These are phyloP conservation scores for Anthopleura sola DNA, from an alignment of 64 coral and sea anemone species.

Conservation along the genomic window DNA sequence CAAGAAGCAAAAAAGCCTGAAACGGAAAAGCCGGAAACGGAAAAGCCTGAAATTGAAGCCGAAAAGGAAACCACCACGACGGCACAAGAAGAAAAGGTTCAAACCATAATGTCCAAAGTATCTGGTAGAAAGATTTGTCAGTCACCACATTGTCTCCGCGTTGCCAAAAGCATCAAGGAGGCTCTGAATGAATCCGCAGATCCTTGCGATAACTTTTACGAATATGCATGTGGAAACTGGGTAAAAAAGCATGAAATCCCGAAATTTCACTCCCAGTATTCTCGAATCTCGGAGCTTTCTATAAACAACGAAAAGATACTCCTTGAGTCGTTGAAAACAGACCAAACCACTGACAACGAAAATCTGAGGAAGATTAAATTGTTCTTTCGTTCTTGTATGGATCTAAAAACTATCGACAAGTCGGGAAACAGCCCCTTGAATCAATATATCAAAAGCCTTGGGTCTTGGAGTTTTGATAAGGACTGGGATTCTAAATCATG, in stretches of 20 bases:
- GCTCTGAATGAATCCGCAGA: constrained; percentile 50
- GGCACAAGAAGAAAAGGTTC: not conserved
- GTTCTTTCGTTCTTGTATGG: constrained; percentile 92
- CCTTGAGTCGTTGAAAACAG: constrained; percentile 27
- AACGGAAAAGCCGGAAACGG: not conserved
- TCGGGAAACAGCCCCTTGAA: constrained; percentile 51
- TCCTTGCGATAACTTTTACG: constrained; percentile 83
- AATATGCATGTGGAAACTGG: constrained; percentile 83
- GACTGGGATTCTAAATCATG: constrained; percentile 56
- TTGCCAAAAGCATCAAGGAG: constrained; percentile 65
- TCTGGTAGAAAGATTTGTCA: constrained; percentile 37
- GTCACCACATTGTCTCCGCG: constrained; percentile 45
- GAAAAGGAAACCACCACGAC: not conserved
- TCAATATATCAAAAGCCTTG: constrained; percentile 61
- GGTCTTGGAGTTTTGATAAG: constrained; percentile 64
- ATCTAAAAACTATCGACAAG: constrained; percentile 51
- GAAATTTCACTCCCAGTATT: constrained; percentile 60
- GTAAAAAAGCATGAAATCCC: constrained; percentile 67
- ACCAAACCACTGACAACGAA: constrained; percentile 43
- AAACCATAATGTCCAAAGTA: constrained; percentile 1
- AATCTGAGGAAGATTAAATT: constrained; percentile 81
- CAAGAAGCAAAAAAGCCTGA: not conserved
- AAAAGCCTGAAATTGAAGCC: not conserved
- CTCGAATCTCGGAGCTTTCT: constrained; percentile 71
- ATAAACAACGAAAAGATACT: constrained; percentile 80